A percentile compares a stretch with the other conserved stretches of the same genome.
Conservation (phyloP, 2,888 invertebrate species). For the Hydrotaea diabolus region DNA sequence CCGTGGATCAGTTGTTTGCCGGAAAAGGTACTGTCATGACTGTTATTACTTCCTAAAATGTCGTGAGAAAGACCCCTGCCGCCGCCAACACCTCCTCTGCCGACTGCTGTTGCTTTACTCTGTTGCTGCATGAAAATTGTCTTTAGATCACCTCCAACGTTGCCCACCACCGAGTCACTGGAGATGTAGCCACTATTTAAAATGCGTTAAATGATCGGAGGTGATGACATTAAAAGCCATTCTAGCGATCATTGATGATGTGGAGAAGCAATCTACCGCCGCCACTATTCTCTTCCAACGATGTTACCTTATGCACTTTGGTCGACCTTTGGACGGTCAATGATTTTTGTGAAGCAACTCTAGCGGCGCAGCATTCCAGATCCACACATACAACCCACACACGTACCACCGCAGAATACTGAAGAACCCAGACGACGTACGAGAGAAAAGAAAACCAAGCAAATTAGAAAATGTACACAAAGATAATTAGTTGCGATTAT, state of each 20-base stretch:
- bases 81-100: slow-evolving; percentile 52
- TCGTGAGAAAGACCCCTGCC: slow-evolving; percentile 76
- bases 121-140: slow-evolving; percentile 85
- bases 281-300: slow-evolving; percentile 78
- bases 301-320: slow-evolving; percentile 79
- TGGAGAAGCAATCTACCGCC: slow-evolving; percentile 83
- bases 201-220: slow-evolving; percentile 90
- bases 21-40: slow-evolving; percentile 77
- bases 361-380: neutral
- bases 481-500: slow-evolving; percentile 4
- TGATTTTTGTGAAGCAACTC: slow-evolving; percentile 39
- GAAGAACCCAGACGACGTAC: slow-evolving; percentile 44
- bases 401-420: slow-evolving; percentile 41
- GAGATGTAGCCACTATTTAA: slow-evolving; percentile 91
- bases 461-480: slow-evolving; percentile 56
- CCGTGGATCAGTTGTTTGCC: slow-evolving; percentile 76
- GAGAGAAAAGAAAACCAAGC: slow-evolving; percentile 56
- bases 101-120: slow-evolving; percentile 65
- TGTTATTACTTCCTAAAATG: slow-evolving; percentile 78
- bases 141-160: slow-evolving; percentile 85
- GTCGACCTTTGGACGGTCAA: no score
- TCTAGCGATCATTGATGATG: slow-evolving; percentile 90
- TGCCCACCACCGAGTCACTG: slow-evolving; percentile 83
- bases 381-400: slow-evolving; percentile 55
- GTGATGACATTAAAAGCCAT: slow-evolving; percentile 93